Conservation (phyloP, 2,113 vertebrate genomes). For the Zonotrichia leucophrys region DNA sequence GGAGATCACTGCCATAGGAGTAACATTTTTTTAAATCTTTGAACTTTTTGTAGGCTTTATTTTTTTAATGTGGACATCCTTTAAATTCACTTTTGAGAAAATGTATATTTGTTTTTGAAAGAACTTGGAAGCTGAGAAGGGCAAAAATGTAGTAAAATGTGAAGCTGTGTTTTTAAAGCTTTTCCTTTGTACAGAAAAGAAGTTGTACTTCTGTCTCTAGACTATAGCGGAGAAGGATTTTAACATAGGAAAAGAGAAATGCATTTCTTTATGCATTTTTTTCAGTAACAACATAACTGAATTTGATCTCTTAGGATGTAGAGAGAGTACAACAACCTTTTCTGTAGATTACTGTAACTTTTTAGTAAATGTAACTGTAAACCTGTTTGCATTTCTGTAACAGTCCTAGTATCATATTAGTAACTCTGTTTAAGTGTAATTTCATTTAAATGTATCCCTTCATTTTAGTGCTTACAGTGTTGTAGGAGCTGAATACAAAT, state of each 20-base stretch:
- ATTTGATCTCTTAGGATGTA: conserved; percentile 22
- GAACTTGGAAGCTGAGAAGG: conserved; percentile 75
- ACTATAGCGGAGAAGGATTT: conserved; percentile 13
- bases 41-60: conserved; percentile 86
- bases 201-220: conserved; percentile 62
- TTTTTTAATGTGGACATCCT: conserved; percentile 85
- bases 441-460: conserved; percentile 61
- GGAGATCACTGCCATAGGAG: conserved; percentile 80
- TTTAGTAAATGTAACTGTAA: conserved; percentile 70
- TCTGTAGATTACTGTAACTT: conserved; percentile 74
- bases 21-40: conserved; percentile 79
- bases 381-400: conserved; percentile 65
- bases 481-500: conserved; percentile 48
- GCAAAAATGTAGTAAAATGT: conserved; percentile 78
- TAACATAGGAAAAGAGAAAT: conserved; percentile 43
- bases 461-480: conserved; percentile 59
- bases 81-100: conserved; percentile 79
- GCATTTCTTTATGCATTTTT: conserved; percentile 56
- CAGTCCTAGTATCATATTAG: conserved; percentile 63
- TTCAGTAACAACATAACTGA: conserved; percentile 31
- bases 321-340: conserved; percentile 61
- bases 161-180: conserved; percentile 78
- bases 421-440: conserved; percentile 51
- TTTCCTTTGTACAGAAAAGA: conserved; percentile 73
- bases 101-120: conserved; percentile 78